These are phyloP conservation scores for Vireo altiloquus DNA, from an alignment of 2,113 vertebrate genomes.

Conservation along the genomic window DNA sequence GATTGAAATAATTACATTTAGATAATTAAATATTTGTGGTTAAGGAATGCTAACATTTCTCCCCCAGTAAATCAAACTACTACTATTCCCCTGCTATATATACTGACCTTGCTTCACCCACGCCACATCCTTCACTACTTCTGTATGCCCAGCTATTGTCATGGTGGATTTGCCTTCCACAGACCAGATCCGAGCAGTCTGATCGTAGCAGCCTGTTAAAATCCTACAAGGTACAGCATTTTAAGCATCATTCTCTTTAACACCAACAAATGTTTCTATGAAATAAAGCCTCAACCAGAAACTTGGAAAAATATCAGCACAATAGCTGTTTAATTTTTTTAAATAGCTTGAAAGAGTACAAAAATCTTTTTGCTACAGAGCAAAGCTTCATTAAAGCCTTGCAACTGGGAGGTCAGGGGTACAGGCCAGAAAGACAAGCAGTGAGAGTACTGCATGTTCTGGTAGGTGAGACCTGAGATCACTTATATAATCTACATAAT, in stretches of 20 bases:
- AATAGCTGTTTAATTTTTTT: neutral
- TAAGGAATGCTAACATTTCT: neutral
- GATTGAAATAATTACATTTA: neutral
- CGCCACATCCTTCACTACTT: constrained; percentile 93
- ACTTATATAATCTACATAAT: neutral
- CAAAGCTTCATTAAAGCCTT: neutral
- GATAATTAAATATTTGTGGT: neutral
- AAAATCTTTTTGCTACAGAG: neutral
- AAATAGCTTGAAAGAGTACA: neutral
- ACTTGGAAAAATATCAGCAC: neutral
- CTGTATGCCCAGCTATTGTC: constrained; percentile 88
- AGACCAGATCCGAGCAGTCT: constrained; percentile 94
- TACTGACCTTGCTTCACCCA: constrained; percentile 93
- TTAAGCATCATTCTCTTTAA: neutral
- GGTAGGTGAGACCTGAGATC: neutral
- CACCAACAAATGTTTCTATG: neutral
- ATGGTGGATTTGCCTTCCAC: constrained; percentile 87
- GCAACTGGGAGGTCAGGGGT: neutral
- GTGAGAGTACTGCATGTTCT: neutral
- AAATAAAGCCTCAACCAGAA: neutral
- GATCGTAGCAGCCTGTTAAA: constrained; percentile 93
- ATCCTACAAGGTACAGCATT: constrained; percentile 79
- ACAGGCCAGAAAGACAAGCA: neutral
- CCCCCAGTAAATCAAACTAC: neutral
- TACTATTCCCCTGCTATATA: neutral